Percentiles rank a stretch among this genome's conserved stretches.
phyloP scores from a whole-genome alignment of 2,797 vertebrate species.

The Cossypha caffra region DNA sequence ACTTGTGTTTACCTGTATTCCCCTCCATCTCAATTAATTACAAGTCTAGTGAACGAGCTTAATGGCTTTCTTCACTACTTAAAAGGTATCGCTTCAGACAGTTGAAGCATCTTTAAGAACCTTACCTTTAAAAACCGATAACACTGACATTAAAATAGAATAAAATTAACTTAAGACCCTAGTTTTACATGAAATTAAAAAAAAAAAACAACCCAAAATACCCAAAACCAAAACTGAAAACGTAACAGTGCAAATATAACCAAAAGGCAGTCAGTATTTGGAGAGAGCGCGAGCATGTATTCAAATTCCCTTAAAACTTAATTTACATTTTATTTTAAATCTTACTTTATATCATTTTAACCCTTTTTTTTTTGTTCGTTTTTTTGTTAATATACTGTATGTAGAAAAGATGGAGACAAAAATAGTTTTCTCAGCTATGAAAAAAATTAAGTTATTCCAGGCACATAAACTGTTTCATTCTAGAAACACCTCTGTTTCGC shows the following conservation, averaged over 20 bases:
- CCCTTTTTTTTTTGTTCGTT: conserved; percentile 32
- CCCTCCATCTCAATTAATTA: conserved; percentile 67
- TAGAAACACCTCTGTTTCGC: conserved; percentile 77
- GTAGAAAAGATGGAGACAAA: conserved; percentile 84
- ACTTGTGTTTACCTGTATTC: conserved; percentile 55
- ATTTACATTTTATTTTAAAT: conserved; percentile 74
- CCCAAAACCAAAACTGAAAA: conserved; percentile 48
- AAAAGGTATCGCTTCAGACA: conserved; percentile 70
- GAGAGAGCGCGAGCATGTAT: conserved; percentile 54
- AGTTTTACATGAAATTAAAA: conserved; percentile 50
- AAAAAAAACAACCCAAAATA: background rate
- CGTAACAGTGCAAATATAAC: conserved; percentile 76
- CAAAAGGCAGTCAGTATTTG: conserved; percentile 76
- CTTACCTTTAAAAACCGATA: conserved; percentile 58
- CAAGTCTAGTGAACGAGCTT: conserved; percentile 66
- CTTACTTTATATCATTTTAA: conserved; percentile 70
- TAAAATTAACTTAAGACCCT: conserved; percentile 74
- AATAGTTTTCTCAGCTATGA: conserved; percentile 83
- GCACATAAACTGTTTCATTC: conserved; percentile 82
- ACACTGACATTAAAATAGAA: conserved; percentile 72
- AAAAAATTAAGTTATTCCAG: conserved; percentile 83
- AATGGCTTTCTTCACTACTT: conserved; percentile 72
- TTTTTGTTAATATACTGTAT: conserved; percentile 76
- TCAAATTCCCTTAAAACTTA: conserved; percentile 69
- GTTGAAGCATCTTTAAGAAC: conserved; percentile 73